A percentile compares a stretch with the other conserved stretches of the same genome.
These are phyloP conservation scores for Cynoglossus semilaevis DNA, from an alignment of 2,113 vertebrate species.

Conservation along the genomic window DNA sequence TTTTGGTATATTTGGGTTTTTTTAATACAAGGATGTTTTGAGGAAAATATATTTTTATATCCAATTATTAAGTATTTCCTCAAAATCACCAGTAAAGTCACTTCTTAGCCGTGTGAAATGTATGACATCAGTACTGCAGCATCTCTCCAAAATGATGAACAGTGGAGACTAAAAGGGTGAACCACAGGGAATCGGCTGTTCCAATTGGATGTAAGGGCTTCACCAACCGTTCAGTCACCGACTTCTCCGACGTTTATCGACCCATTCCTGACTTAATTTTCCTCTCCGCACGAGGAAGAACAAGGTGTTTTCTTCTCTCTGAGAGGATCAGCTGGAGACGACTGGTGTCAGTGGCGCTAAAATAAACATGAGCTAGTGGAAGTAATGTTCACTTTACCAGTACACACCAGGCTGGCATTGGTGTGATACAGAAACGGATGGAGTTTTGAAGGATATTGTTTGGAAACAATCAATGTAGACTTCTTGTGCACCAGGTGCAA, in stretches of 20 bases:
- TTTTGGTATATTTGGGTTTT: too few relatives aligned
- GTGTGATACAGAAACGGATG: too few relatives aligned
- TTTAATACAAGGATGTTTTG: too few relatives aligned
- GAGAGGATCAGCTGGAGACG: slow-evolving; percentile 30
- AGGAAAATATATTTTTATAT: too few relatives aligned
- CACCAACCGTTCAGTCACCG: slow-evolving; percentile 10
- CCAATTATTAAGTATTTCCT: too few relatives aligned
- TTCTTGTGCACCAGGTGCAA: too few relatives aligned
- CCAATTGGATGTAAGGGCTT: slow-evolving; percentile 4
- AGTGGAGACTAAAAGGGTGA: not conserved
- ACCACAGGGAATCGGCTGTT: not conserved
- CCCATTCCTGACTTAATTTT: slow-evolving; percentile 21
- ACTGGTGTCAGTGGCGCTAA: slow-evolving; percentile 3
- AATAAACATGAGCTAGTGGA: slow-evolving; percentile 25
- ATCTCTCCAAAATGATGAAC: not conserved
- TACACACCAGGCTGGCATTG: too few relatives aligned
- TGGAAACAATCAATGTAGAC: too few relatives aligned
- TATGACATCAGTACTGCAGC: not conserved
- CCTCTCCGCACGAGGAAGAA: slow-evolving; percentile 8
- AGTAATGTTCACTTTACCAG: slow-evolving; percentile 18
- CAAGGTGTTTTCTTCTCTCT: slow-evolving; percentile 18
- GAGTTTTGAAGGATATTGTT: too few relatives aligned
- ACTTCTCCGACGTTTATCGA: slow-evolving; percentile 17
- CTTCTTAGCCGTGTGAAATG: not conserved
- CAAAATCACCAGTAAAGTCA: not conserved